Evolutionary conservation across 2,113 vertebrate species (phyloP).

Genomic region (Uropsilus gracilis): DNA sequence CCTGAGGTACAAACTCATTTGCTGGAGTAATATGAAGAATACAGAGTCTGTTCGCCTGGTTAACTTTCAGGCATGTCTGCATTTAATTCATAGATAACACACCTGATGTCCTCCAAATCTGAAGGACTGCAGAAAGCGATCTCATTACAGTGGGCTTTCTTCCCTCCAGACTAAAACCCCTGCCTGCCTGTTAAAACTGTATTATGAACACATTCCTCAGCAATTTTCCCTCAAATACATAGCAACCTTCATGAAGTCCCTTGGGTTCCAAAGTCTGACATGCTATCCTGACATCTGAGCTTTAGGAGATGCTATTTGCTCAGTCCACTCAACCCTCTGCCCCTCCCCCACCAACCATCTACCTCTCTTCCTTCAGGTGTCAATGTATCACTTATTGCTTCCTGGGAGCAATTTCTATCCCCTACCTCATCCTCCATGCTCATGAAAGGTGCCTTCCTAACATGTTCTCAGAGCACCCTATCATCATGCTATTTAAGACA

Average conservation of each 20-base stretch:
- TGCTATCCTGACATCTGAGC: neutral
- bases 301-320: neutral
- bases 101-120: neutral
- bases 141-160: neutral
- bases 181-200: neutral
- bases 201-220: neutral
- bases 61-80: neutral
- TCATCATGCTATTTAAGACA: neutral
- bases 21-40: neutral
- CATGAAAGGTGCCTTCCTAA: neutral
- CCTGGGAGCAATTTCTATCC: neutral
- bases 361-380: neutral
- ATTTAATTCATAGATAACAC: neutral
- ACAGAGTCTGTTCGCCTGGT: neutral
- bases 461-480: neutral
- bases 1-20: neutral
- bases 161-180: neutral
- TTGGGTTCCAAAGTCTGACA: neutral
- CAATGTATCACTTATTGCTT: neutral
- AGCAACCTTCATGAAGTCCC: neutral
- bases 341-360: neutral
- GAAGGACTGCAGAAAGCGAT: neutral
- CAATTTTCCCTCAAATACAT: neutral
- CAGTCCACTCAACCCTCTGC: neutral
- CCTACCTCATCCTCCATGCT: neutral